Evolutionary conservation across 2,113 vertebrate genomes (phyloP), one percentile per base, ranked within the genome.

Genomic region (Sapajus apella): DNA sequence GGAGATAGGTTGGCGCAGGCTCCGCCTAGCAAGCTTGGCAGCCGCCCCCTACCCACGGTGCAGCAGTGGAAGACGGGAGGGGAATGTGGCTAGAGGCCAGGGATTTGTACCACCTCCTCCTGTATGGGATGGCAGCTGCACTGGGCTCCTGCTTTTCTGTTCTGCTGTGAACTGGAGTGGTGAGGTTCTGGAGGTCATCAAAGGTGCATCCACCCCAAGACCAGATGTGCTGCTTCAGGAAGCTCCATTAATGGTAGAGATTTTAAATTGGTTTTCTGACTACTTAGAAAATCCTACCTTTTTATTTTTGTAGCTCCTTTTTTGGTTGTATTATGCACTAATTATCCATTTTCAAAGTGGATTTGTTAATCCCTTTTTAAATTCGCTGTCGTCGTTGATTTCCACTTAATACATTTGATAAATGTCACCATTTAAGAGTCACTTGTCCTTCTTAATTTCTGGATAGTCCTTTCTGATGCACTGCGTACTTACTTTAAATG

Each of bases 1-100:
- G 8, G 14, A 40, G 8, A 11, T 1, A 4, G 18, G 21, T 47
- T 50, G 37, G 56, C 9, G 4, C 23, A 68, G 72, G 30, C 35
- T 25, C 20, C 13, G 1, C 11, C 14, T 5, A 3, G 27, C 4
- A 30, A 4, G 13, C 35, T 40, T 80, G 21, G 52, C 13, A 9
- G 40, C 64, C 18, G 0, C 30, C 55, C 25, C 23, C 5, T 73
- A 13, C 27, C 45, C 52, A 8, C 6, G 6, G 23, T 43, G 25
- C 27, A 1, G 1, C 21, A 21, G 10, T 40, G n/a, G 18, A 18
- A 8, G 4, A 17, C 6, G 4, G 11, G 17, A 30, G 40, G 56
- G 32, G 32, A n/a, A 43, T 4, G 27, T 77, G 12, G 32, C 32
- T 68, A 40, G 16, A 18, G 13, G 8, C 47, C 40, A n/a, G 25